Base-by-base conservation (phyloP, 1,140 invertebrate genomes). In the Eulimnadia texana region DNA sequence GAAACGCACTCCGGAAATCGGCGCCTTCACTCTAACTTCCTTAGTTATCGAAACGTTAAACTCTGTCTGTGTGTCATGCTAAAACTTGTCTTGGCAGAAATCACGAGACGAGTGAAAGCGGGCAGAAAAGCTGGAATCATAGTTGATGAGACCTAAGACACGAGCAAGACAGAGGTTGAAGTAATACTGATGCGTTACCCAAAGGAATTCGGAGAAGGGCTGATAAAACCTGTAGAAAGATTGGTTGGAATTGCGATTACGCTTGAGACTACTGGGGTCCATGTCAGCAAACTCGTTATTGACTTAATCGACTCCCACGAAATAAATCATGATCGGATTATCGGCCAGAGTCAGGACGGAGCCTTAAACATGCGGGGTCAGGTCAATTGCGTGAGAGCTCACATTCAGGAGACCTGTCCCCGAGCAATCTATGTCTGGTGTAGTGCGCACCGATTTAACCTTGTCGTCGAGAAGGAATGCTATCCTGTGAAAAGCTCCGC, bases 281-380 rank as follows among this genome's bases (percentile, higher is more conserved):
- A n/a, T n/a, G n/a, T n/a, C n/a, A n/a, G n/a, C n/a, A n/a, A 42
- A 42, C 33, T 42, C 33, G 33, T 9, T 42, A 16, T 42, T 42
- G 16, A 42, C 6, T 42, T 9, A 42, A 42, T 42, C 6, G 33
- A 42, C 16, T 42, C 33, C 33, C 16, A 16, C 33, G 16, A 42
- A 42, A 6, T 42, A 16, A 16, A 42, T 16, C 16, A 42, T 9
- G 16, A 42, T 42, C 16, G 33, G 33, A 16, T 42, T 42, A 29
- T 57, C 24, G 55, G 55, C 22, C 28, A 33, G 55, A 33, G 27
- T n/a, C 29, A 33, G 6, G 55, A 57, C 16, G 55, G 55, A 20
- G 55, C 55, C 42, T 57, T 10, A n/a, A 56, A 19, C 54, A 25
- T 56, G n/a, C 1, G 23, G 19, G 54, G n/a, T 22, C 19, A 22